Conservation (phyloP, 2,113 vertebrate species). For the Australoheros scitulus region DNA sequence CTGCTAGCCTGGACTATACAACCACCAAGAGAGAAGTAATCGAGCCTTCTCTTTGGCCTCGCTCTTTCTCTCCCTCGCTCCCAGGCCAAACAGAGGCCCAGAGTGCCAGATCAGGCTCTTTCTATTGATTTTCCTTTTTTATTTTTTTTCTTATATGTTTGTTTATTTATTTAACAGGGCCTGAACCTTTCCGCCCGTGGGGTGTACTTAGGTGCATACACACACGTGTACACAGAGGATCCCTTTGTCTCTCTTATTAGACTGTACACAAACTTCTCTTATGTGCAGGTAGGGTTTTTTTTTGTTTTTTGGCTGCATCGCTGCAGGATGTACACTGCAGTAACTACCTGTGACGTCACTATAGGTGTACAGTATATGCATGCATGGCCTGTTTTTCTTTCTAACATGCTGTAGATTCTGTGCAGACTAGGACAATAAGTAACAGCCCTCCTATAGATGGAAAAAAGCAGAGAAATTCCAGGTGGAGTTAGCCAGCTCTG, state of each 20-base stretch:
- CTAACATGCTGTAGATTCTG: conserved; percentile 13
- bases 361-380: not conserved
- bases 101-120: conserved; percentile 63
- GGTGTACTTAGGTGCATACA: conserved; percentile 58
- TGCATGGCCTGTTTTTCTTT: not conserved
- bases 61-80: not conserved
- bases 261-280: conserved; percentile 24
- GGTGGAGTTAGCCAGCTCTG: not conserved
- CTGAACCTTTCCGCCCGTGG: conserved; percentile 57
- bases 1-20: conserved; percentile 55
- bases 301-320: conserved; percentile 30
- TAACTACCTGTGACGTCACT: conserved; percentile 52
- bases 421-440: not conserved
- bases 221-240: conserved; percentile 13
- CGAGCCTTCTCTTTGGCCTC: conserved; percentile 45
- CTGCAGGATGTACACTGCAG: conserved; percentile 23
- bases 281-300: conserved; percentile 40
- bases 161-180: conserved; percentile 73
- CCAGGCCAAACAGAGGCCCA: conserved; percentile 64
- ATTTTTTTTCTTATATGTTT: conserved; percentile 62
- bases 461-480: not conserved
- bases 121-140: conserved; percentile 74
- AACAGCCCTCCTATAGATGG: not conserved
- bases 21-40: conserved; percentile 71
- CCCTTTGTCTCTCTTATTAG: not conserved